Evolutionary conservation across 2,797 vertebrate species (phyloP).

Genomic region (Eulemur coronatus): DNA sequence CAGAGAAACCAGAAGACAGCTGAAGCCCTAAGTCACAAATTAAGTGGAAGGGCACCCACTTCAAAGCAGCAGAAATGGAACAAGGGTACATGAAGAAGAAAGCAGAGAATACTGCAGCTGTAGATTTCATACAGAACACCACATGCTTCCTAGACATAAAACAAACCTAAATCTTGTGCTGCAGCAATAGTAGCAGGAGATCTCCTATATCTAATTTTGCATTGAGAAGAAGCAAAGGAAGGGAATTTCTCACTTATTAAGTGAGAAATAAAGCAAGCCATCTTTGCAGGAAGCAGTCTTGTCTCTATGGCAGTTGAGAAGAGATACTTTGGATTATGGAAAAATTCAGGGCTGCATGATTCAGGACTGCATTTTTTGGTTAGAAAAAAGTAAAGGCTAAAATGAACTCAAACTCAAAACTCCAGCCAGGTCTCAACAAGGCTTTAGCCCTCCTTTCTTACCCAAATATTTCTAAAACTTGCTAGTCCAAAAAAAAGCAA

Average conservation of each 20-base stretch:
- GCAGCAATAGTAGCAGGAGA: background rate
- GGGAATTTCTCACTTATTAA: background rate
- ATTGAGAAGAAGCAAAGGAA: background rate
- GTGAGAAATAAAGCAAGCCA: background rate
- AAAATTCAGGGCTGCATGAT: background rate
- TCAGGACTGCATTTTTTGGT: background rate
- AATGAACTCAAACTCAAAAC: background rate
- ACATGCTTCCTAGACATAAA: background rate
- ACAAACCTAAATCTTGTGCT: background rate
- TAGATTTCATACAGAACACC: background rate
- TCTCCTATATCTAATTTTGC: background rate
- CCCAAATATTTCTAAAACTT: background rate
- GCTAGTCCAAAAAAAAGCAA: background rate
- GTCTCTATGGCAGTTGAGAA: background rate
- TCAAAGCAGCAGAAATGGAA: background rate
- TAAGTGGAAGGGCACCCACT: background rate
- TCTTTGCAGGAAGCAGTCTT: background rate
- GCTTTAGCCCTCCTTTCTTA: background rate
- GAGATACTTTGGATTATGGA: background rate
- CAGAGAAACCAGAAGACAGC: background rate
- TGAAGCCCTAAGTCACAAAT: background rate
- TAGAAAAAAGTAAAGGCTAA: slow-evolving; percentile 3
- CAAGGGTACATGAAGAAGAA: background rate
- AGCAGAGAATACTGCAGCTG: background rate
- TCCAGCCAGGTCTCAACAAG: background rate